Evolutionary conservation across 2,797 vertebrate species (phyloP), one percentile per base, ranked within the genome.

Genomic region (Channallabes apus): DNA sequence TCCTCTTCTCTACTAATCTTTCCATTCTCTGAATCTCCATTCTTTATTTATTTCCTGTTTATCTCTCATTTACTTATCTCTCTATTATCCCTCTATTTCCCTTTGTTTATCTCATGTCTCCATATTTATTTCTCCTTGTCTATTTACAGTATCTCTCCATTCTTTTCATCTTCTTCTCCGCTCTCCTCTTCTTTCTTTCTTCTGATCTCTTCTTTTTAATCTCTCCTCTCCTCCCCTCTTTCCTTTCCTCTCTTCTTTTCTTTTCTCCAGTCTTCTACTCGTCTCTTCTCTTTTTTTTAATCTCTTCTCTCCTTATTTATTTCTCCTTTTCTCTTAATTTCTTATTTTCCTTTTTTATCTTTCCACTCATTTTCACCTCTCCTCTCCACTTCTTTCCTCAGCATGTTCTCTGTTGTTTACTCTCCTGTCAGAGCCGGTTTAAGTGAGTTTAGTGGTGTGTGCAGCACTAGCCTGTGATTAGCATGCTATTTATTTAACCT

Each of bases 401-500:
- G 86, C 85, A 83, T 75, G 61, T n/a, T 79, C 7, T 79, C 46
- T 20, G 46, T 61, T 93, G 91, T 94, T 93, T 93, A 86, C 80
- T 85, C 90, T 88, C 8, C 62, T 54, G n/a, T 80, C 79, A 80
- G 86, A 88, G 86, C 85, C 84, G 85, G 84, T 92, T 91, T 90
- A 81, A 86, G 88, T 88, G 85, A 84, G 85, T 92, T 92, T 86
- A 83, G 82, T 68, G 80, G 85, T 87, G 82, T 90, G 87, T 71
- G 84, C 91, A 89, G 87, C 89, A 79, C 83, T 85, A 91, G 86
- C 69, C n/a, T 86, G 81, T 90, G 82, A 88, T 88, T 89, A 90
- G 61, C 2, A 67, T 86, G 88, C 38, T 92, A 65, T 92, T 92
- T 90, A 86, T 91, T 92, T 90, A 92, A 91, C 91, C 88, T 82